These are phyloP conservation scores for Panzeria rudis DNA, from an alignment of 2,888 invertebrate genomes.

Conservation along the genomic window DNA sequence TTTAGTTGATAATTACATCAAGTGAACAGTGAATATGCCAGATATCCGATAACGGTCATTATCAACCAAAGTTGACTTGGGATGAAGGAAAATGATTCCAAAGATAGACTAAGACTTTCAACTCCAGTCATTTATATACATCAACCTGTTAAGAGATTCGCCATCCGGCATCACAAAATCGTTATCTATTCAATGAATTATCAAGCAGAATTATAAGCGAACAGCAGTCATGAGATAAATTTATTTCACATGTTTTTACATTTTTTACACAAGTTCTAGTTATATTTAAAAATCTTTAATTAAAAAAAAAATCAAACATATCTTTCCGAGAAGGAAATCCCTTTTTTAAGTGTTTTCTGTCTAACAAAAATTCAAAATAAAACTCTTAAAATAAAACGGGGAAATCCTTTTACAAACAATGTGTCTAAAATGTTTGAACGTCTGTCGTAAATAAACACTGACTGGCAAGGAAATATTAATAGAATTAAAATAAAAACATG, in stretches of 20 bases:
- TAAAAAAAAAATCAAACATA: neutral
- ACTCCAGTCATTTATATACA: too few species aligned
- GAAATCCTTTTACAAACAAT: slow-evolving; percentile 47
- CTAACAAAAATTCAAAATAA: slow-evolving; percentile 5
- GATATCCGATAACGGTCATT: too few species aligned
- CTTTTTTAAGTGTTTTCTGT: slow-evolving; percentile 43
- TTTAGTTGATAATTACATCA: too few species aligned
- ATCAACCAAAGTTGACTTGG: too few species aligned
- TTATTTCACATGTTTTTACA: neutral
- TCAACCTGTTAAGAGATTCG: too few species aligned
- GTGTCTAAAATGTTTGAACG: slow-evolving; percentile 7
- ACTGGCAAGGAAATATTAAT: slow-evolving; percentile 42
- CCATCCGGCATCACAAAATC: too few species aligned
- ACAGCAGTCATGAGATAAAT: too few species aligned
- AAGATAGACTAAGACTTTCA: too few species aligned
- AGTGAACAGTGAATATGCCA: too few species aligned
- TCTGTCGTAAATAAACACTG: slow-evolving; percentile 15
- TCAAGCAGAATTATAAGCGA: too few species aligned
- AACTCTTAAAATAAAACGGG: slow-evolving; percentile 35
- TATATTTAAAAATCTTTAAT: neutral
- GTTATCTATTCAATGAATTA: too few species aligned
- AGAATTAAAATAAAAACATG: neutral
- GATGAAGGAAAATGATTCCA: too few species aligned
- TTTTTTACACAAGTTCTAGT: neutral
- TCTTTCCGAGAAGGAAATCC: slow-evolving; percentile 47